These are phyloP conservation scores for Dilophus febrilis DNA, from an alignment of 2,888 invertebrate species.

Conservation along the genomic window DNA sequence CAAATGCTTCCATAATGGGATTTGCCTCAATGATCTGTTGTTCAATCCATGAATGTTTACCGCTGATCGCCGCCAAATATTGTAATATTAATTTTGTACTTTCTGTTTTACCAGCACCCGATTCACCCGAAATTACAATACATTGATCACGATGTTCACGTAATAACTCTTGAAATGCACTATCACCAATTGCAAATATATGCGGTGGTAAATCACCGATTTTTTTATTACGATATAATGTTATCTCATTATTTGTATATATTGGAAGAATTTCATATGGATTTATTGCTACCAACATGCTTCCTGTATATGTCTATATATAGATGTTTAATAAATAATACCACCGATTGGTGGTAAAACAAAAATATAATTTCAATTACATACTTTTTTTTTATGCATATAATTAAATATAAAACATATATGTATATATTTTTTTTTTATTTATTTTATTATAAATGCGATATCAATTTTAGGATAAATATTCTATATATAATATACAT, in stretches of 20 bases:
- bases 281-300: conserved; percentile 88
- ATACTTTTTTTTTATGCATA: no score
- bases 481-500: no score
- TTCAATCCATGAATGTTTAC: conserved; percentile 94
- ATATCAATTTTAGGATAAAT: no score
- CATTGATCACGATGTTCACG: conserved; percentile 67
- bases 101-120: conserved; percentile 92
- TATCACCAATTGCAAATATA: conserved; percentile 90
- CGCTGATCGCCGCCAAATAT: conserved; percentile 83
- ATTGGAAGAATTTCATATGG: conserved; percentile 91
- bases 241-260: conserved; percentile 77
- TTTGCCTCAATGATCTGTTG: conserved; percentile 95
- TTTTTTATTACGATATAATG: conserved; percentile 61
- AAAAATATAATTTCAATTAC: no score
- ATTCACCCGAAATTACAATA: conserved; percentile 92
- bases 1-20: conserved; percentile 92
- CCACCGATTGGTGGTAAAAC: no score
- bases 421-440: no score
- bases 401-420: no score
- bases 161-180: conserved; percentile 69
- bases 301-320: conserved; percentile 81
- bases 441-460: no score
- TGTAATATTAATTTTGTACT: conserved; percentile 88
- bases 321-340: no score
- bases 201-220: conserved; percentile 83